A percentile compares a stretch with the other conserved stretches of the same genome.
phyloP scores from a whole-genome alignment of 2,888 invertebrate genomes.

The Hypena proboscidalis region DNA sequence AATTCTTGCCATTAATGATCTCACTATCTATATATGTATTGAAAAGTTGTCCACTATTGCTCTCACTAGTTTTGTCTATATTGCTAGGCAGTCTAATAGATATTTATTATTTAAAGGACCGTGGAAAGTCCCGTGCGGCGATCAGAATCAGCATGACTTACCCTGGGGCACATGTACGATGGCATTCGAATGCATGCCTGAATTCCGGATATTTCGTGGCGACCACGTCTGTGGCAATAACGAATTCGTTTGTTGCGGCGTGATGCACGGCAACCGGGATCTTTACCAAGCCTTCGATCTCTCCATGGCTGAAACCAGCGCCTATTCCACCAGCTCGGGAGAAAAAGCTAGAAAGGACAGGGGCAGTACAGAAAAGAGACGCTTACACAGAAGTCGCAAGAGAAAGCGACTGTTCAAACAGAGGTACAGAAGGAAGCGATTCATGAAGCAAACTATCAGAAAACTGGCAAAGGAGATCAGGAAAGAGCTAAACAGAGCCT shows the following conservation, averaged over 20 bases:
- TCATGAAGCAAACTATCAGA: slow-evolving; percentile 6
- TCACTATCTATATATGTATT: no score
- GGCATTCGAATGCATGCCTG: slow-evolving; percentile 19
- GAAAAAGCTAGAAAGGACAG: neutral
- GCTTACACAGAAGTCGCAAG: neutral
- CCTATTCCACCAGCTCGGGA: slow-evolving; percentile 1
- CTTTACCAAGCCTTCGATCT: slow-evolving; percentile 14
- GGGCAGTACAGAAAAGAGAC: slow-evolving; percentile 2
- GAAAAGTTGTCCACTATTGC: no score
- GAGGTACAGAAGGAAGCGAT: neutral
- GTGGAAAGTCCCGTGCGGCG: slow-evolving; percentile 10
- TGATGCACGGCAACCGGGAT: slow-evolving; percentile 4
- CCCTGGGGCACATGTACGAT: slow-evolving; percentile 22
- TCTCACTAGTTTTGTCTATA: no score
- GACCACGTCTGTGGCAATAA: slow-evolving; percentile 10
- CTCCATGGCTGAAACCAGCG: slow-evolving; percentile 9
- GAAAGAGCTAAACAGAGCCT: slow-evolving; percentile 9
- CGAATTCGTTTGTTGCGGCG: slow-evolving; percentile 6
- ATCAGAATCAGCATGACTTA: slow-evolving; percentile 10
- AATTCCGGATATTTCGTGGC: slow-evolving; percentile 26
- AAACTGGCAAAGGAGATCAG: neutral
- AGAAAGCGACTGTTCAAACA: neutral
- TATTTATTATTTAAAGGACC: slow-evolving; percentile 10
- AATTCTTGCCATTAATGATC: no score
- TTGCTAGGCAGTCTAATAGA: no score